Percentiles rank a stretch among this genome's conserved stretches.
Evolutionary conservation across 2,113 vertebrate species (phyloP).

Genomic region (Clupea harengus): DNA sequence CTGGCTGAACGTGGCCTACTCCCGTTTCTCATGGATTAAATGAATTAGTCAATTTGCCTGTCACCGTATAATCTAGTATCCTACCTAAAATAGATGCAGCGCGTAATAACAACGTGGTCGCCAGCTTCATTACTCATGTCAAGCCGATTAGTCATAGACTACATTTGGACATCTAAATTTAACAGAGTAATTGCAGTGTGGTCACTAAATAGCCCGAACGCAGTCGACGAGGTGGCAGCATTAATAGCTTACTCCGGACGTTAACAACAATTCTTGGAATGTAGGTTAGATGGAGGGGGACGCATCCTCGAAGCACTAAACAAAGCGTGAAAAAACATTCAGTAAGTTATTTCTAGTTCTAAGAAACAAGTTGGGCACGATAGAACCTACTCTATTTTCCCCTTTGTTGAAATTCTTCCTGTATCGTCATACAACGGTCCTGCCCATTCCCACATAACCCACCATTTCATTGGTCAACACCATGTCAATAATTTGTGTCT

Average conservation of each 20-base stretch:
- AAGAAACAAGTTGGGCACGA: not conserved
- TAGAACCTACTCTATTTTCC: not conserved
- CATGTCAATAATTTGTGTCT: not conserved
- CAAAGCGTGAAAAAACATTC: too few species aligned
- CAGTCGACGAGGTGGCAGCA: not conserved
- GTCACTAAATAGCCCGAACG: not conserved
- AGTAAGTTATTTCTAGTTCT: not conserved
- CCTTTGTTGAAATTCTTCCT: slow-evolving; percentile 10
- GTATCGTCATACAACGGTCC: not conserved
- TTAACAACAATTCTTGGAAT: not conserved
- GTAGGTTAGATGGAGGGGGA: not conserved
- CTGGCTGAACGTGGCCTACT: not conserved
- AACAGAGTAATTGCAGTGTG: not conserved
- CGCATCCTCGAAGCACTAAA: not conserved
- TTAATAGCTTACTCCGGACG: not conserved
- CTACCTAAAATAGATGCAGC: not conserved
- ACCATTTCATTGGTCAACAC: slow-evolving; percentile 2
- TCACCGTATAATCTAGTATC: not conserved
- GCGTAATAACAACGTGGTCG: not conserved
- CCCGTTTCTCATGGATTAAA: not conserved
- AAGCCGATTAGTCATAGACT: slow-evolving; percentile 2
- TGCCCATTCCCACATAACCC: not conserved
- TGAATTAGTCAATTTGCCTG: not conserved
- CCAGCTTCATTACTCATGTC: not conserved
- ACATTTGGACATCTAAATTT: not conserved